A percentile compares a stretch with the other conserved stretches of the same genome.
Evolutionary conservation across 2,113 vertebrate species (phyloP).

Genomic region (Dinomys branickii): DNA sequence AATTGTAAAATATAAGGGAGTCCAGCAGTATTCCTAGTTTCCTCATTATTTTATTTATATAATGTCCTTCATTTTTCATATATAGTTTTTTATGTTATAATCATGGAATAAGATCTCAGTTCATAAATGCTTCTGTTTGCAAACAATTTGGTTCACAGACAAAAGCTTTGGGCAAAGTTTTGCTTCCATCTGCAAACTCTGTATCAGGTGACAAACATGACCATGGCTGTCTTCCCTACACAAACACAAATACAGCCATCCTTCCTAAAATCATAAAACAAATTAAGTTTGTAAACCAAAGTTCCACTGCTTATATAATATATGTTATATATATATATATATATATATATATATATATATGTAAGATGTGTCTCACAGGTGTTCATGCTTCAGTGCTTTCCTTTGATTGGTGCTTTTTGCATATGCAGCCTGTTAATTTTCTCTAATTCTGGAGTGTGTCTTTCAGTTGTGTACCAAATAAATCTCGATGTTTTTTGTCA

Average conservation of each 20-base stretch:
- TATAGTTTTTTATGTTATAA: not conserved
- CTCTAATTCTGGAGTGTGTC: not conserved
- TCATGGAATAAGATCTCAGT: not conserved
- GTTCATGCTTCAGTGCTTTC: not conserved
- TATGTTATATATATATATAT: not conserved
- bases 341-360: no score
- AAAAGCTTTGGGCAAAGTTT: not conserved
- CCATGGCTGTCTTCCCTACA: not conserved
- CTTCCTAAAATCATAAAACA: not conserved
- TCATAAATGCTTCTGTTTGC: not conserved
- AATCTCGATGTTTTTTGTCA: not conserved
- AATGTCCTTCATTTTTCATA: not conserved
- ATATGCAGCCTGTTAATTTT: not conserved
- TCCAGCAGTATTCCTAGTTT: not conserved
- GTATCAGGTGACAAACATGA: not conserved
- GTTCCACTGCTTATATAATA: not conserved
- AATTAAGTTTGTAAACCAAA: not conserved
- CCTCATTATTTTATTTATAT: not conserved
- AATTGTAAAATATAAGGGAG: constrained; percentile 42
- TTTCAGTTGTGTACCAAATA: constrained; percentile 14
- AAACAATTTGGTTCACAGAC: not conserved
- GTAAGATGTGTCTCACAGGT: not conserved
- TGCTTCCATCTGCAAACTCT: not conserved
- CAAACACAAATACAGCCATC: not conserved
- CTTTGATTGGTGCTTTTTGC: not conserved